phyloP scores from a whole-genome alignment of 2,113 vertebrate genomes.

The Oreotrochilus melanogaster region DNA sequence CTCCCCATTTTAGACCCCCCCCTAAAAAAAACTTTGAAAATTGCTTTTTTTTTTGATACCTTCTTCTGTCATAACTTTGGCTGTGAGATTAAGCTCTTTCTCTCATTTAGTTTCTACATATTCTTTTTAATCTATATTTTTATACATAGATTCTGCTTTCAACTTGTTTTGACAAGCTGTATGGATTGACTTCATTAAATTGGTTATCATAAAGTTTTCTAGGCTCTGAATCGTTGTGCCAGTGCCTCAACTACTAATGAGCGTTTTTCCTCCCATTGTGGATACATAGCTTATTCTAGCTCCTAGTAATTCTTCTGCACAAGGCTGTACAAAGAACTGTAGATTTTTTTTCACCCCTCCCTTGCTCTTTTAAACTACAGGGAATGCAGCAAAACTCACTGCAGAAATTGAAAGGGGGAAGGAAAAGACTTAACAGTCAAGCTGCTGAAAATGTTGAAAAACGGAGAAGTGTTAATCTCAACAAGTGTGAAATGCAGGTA shows the following conservation, averaged over 20 bases:
- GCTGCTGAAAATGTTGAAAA: slow-evolving; percentile 87
- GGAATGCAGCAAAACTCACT: slow-evolving; percentile 79
- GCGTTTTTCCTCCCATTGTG: background rate
- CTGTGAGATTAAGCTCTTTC: background rate
- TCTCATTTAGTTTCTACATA: background rate
- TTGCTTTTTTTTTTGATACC: background rate
- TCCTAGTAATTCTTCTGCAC: background rate
- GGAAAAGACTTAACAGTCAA: slow-evolving; percentile 89
- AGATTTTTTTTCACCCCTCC: background rate
- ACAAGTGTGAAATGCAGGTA: slow-evolving; percentile 79
- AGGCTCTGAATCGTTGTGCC: background rate
- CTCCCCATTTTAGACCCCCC: background rate
- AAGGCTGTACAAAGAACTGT: background rate
- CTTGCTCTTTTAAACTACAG: slow-evolving; percentile 43
- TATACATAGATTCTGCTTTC: background rate
- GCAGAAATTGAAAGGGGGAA: slow-evolving; percentile 84
- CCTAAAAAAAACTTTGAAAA: background rate
- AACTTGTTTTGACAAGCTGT: background rate
- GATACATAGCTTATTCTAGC: background rate
- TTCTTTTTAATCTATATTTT: background rate
- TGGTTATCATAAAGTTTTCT: background rate
- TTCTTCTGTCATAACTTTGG: background rate
- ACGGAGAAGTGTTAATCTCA: slow-evolving; percentile 82
- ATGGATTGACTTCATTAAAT: background rate
- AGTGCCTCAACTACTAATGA: background rate